Base-by-base conservation (phyloP, 2,888 invertebrate species). In the Dasysyrphus albostriatus region DNA sequence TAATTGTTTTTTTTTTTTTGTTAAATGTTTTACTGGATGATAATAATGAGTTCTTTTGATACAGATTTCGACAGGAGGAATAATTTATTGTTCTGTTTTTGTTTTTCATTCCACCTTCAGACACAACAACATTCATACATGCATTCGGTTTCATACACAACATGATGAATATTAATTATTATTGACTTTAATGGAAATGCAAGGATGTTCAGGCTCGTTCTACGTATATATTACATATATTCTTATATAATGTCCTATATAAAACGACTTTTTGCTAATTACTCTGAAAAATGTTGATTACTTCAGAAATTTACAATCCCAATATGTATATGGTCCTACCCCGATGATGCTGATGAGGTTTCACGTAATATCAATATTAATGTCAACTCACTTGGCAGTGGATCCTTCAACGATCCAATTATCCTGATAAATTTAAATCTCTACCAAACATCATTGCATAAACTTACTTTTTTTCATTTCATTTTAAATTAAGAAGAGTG, bases 401-500 rank as follows among this genome's bases (percentile, higher is more conserved):
- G 44, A 65, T 63, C 73, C 51, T 65, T 74, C 63, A 49, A 79
- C 49, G 49, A 83, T 83, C 42, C 67, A 79, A 79, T 83, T 79
- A 83, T 70, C 49, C 56, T 75, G 79, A 63, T 75, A 83, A 70
- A 70, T 75, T 63, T 34, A 79, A 79, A 75, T 49, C 34, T 19
- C 29, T 51, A 10, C 29, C 47, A 39, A 65, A 58, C 47, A 47
- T 34, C n/a, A 44, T 47, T 9, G 16, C 2, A 4, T 47, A 9
- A 9, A 47, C 47, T 56, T 49, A 9, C 14, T 44, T 42, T 34
- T 72, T 49, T 74, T 32, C 10, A 14, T 63, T 16, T 10, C 5
- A 8, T 9, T 47, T 19, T 16, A 56, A 56, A 82, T 82, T 65
- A 58, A 63, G 19, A 29, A 39, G n/a, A 69, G 10, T 63, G 76